Percentiles rank a stretch among this genome's conserved stretches.
phyloP scores from a whole-genome alignment of 2,797 vertebrate species.

The Acipenser oxyrinchus region DNA sequence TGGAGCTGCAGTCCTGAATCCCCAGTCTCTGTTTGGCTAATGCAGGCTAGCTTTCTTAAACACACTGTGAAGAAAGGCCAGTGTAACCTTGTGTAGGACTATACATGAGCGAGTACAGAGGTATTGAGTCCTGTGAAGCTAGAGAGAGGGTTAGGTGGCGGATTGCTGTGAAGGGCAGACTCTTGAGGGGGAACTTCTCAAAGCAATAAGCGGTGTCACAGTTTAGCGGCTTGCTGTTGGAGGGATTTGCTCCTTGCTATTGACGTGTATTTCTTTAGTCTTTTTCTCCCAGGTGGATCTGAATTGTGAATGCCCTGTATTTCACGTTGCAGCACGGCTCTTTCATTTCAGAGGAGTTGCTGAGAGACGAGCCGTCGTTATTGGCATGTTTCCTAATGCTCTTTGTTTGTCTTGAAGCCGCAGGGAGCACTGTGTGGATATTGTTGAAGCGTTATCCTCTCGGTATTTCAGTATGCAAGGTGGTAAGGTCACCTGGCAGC shows the following conservation, averaged over 20 bases:
- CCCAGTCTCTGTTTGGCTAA: no score
- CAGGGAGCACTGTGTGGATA: slow-evolving; percentile 33
- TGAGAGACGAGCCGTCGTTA: slow-evolving; percentile 32
- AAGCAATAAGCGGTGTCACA: slow-evolving; percentile 9
- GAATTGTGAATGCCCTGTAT: slow-evolving; percentile 29
- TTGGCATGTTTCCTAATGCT: slow-evolving; percentile 44
- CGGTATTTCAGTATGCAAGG: slow-evolving; percentile 25
- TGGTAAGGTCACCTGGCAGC: slow-evolving; percentile 29
- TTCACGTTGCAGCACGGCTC: slow-evolving; percentile 32
- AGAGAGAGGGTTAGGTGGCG: no score
- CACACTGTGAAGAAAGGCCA: no score
- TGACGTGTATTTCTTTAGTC: slow-evolving; percentile 39
- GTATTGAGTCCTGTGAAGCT: no score
- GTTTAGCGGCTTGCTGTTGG: slow-evolving; percentile 42
- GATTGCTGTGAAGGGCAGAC: no score
- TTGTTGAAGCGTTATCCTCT: slow-evolving; percentile 34
- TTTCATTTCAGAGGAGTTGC: slow-evolving; percentile 33
- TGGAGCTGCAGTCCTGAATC: no score
- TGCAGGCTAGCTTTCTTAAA: no score
- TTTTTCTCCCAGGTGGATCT: slow-evolving; percentile 41
- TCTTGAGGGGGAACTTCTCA: not conserved
- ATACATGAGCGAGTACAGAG: no score
- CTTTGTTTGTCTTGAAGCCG: slow-evolving; percentile 33
- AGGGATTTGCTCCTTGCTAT: slow-evolving; percentile 35
- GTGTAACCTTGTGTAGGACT: no score